Conservation (phyloP, 2,113 vertebrate genomes). For the Pterocles gutturalis region DNA sequence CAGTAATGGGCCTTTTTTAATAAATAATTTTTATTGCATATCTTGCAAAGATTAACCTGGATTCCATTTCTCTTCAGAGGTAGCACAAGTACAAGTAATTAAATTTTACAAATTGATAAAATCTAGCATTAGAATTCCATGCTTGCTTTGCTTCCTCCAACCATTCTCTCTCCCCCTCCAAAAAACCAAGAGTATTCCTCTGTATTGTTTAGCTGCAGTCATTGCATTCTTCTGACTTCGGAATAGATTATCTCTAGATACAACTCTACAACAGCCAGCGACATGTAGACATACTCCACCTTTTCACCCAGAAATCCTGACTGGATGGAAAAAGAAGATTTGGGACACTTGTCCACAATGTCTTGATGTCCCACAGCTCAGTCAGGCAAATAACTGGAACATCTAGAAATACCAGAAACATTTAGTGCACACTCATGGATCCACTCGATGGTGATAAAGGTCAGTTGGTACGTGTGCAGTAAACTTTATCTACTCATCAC, state of each 20-base stretch:
- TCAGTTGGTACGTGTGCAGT: rapidly evolving
- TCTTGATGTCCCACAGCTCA: background rate
- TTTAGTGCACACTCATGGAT: background rate
- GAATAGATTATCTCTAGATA: background rate
- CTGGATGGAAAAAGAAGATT: background rate
- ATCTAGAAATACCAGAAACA: background rate
- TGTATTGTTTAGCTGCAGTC: background rate
- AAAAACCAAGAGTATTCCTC: rapidly evolving
- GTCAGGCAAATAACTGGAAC: background rate
- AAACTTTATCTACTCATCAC: background rate
- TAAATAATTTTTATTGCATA: conserved; percentile 42
- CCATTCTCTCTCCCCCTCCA: background rate
- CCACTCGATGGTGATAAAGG: background rate
- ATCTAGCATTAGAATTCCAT: background rate
- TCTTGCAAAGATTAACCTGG: conserved; percentile 37
- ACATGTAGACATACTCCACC: background rate
- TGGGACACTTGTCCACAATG: background rate
- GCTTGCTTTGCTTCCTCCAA: background rate
- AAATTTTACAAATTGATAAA: conserved; percentile 26
- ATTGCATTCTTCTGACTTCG: background rate
- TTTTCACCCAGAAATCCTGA: background rate
- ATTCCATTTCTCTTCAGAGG: conserved; percentile 14
- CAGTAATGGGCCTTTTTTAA: conserved; percentile 41
- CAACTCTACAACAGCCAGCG: background rate
- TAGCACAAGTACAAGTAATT: conserved; percentile 23